Conservation (phyloP, 2,113 vertebrate genomes). For the Pseudorasbora parva region DNA sequence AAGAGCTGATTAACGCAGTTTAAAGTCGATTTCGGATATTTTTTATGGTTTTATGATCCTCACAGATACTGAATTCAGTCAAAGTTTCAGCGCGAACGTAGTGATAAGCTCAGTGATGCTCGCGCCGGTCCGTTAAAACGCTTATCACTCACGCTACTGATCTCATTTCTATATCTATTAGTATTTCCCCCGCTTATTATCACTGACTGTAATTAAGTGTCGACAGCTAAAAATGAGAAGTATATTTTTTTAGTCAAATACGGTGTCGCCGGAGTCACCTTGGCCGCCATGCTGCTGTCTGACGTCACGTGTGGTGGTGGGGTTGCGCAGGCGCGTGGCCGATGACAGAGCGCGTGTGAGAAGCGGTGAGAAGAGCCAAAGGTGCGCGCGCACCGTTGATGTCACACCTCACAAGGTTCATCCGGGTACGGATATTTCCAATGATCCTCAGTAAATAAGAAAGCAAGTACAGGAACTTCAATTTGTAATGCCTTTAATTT, state of each 20-base stretch:
- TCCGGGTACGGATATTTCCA: neutral
- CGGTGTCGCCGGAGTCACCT: conserved; percentile 88
- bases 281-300: conserved; percentile 94
- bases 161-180: no score
- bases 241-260: neutral
- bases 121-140: neutral
- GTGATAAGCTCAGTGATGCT: conserved; percentile 41
- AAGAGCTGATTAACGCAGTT: no score
- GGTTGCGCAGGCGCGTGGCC: conserved; percentile 67
- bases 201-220: neutral
- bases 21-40: neutral
- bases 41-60: conserved; percentile 30
- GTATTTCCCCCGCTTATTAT: neutral
- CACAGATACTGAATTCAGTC: conserved; percentile 1
- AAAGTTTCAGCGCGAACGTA: neutral
- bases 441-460: no score
- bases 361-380: neutral
- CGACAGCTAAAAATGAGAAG: neutral
- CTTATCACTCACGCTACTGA: neutral
- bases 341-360: neutral
- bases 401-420: neutral
- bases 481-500: no score
- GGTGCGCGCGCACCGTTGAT: conserved; percentile 11
- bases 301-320: conserved; percentile 74
- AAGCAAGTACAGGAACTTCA: no score